Conservation (phyloP, 2,888 invertebrate genomes). For the Drosophila limbata region DNA sequence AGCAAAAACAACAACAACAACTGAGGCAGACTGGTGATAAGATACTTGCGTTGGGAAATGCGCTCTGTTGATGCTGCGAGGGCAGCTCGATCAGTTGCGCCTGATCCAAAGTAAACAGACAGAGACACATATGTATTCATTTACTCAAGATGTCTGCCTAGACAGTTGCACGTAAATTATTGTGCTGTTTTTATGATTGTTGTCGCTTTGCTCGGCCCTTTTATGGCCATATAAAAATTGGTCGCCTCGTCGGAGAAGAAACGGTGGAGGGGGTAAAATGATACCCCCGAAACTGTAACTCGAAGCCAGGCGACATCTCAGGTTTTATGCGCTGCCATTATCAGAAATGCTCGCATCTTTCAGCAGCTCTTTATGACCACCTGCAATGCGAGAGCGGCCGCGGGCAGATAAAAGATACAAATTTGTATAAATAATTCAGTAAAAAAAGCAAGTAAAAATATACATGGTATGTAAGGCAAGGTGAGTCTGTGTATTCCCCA, state of each 20-base stretch:
- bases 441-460: neutral
- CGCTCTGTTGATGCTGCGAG: slow-evolving; percentile 54
- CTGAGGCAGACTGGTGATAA: slow-evolving; percentile 50
- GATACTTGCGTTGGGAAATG: slow-evolving; percentile 56
- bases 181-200: slow-evolving; percentile 62
- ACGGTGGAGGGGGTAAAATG: neutral
- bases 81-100: slow-evolving; percentile 10
- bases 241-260: neutral
- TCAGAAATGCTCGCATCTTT: slow-evolving; percentile 60
- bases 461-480: slow-evolving; percentile 11
- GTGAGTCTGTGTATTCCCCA: neutral
- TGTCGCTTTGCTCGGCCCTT: slow-evolving; percentile 50
- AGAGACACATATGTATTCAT: neutral
- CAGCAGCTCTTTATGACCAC: slow-evolving; percentile 67
- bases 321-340: slow-evolving; percentile 68
- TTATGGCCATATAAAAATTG: slow-evolving; percentile 67
- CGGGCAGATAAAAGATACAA: slow-evolving; percentile 51
- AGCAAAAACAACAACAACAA: slow-evolving; percentile 35
- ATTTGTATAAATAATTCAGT: slow-evolving; percentile 69
- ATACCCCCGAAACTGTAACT: slow-evolving; percentile 38
- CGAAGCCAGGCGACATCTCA: slow-evolving; percentile 44
- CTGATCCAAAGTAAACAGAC: too few species aligned
- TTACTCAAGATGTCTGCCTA: neutral
- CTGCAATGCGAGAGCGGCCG: slow-evolving; percentile 61
- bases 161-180: slow-evolving; percentile 55